Percentiles rank a stretch among this genome's conserved stretches.
These are phyloP conservation scores for Dendroctonus ponderosae DNA, from an alignment of 1,140 invertebrate species.

Conservation along the genomic window DNA sequence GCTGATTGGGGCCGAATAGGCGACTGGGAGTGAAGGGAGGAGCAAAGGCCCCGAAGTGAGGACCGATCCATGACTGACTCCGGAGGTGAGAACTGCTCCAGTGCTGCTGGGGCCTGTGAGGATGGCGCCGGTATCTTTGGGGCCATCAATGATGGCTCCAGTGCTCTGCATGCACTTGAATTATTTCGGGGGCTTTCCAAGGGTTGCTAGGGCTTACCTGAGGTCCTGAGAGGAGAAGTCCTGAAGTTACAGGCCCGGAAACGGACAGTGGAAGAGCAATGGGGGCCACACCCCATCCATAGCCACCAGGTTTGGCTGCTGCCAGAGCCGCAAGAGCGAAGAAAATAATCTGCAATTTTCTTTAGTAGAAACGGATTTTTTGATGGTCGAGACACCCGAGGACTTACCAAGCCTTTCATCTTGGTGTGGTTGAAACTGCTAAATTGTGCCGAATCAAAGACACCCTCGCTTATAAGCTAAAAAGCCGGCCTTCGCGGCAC, in stretches of 20 bases:
- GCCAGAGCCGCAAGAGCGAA: constrained; percentile 12
- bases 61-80: no score
- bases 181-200: neutral
- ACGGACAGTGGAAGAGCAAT: constrained; percentile 1
- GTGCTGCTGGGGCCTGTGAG: constrained; percentile 14
- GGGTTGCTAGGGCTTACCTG: constrained; percentile 3
- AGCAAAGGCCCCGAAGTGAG: no score
- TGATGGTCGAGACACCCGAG: neutral
- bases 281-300: constrained; percentile 1
- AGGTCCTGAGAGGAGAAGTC: constrained; percentile 18
- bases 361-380: neutral
- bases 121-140: constrained; percentile 15
- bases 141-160: constrained; percentile 24
- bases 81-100: constrained; percentile 12
- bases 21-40: no score
- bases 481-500: constrained; percentile 20
- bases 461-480: constrained; percentile 16
- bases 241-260: constrained; percentile 8
- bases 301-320: constrained; percentile 11
- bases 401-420: constrained; percentile 28
- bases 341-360: constrained; percentile 6
- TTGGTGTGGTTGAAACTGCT: constrained; percentile 12
- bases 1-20: neutral
- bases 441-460: neutral
- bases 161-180: constrained; percentile 6